Base-by-base conservation (phyloP, 2,888 invertebrate genomes). In the Bursaphelenchus okinawaensis region DNA sequence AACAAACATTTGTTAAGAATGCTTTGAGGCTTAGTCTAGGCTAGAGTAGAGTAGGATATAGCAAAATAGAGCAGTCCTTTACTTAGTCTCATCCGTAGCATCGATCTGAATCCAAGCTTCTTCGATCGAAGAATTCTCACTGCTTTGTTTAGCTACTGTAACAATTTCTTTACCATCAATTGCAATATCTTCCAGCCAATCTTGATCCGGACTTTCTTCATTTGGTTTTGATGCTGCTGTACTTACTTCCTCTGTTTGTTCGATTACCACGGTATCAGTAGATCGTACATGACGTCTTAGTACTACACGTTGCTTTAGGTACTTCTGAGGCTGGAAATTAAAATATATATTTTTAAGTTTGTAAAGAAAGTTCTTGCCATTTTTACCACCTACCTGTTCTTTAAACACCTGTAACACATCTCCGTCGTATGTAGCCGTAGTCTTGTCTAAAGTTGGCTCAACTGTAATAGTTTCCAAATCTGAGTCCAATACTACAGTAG, bases 41-140 rank as follows among this genome's bases (percentile, higher is more conserved):
- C n/a, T n/a, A n/a, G n/a, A n/a, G n/a, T n/a, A n/a, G n/a, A n/a
- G n/a, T n/a, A n/a, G n/a, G n/a, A 4, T 4, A 40, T 1, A 52
- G 12, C 24, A 23, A 52, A 20, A 22, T 4, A 6, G 1, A 3
- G 52, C n/a, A 4, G 40, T 2, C 40, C n/a, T n/a, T 22, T 19
- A 76, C 78, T 73, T 79, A 16, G 79, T 73, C 51, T 70, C 72
- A 52, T 79, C 79, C 0, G 75, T 71, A 7, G 74, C 76, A 52
- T 78, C 77, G 40, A 78, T 75, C 62, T 75, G 72, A 19, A 76
- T 71, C 76, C 76, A 76, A 0, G 68, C 64, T 0, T 54, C 24
- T 24, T 64, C 72, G 31, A 71, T 56, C 4, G 55, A 59, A 0
- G 52, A 61, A 24, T 75, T 73, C 7, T 68, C 68, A 24, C 27